A percentile compares a stretch with the other conserved stretches of the same genome.
phyloP scores from a whole-genome alignment of 1,140 invertebrate species.

The Oryzaephilus surinamensis region DNA sequence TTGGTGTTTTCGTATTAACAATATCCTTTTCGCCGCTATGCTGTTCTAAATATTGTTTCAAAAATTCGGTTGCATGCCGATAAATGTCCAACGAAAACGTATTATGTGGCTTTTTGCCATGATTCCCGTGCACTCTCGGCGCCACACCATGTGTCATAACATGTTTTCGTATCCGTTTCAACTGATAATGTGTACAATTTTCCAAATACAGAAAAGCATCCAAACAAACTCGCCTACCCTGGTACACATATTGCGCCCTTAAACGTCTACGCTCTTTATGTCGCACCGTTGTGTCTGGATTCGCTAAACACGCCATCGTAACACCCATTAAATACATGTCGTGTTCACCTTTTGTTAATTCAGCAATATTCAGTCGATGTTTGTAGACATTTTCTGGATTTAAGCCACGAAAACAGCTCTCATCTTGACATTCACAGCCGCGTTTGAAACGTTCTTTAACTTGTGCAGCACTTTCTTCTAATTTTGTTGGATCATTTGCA shows the following conservation, averaged over 20 bases:
- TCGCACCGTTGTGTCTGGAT: slow-evolving; percentile 59
- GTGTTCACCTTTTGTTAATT: slow-evolving; percentile 46
- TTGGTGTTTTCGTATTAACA: slow-evolving; percentile 40
- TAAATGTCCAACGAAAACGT: slow-evolving; percentile 69
- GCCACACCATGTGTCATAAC: slow-evolving; percentile 67
- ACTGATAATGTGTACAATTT: slow-evolving; percentile 69
- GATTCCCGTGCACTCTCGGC: slow-evolving; percentile 64
- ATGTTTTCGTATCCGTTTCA: slow-evolving; percentile 67
- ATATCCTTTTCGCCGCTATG: slow-evolving; percentile 41
- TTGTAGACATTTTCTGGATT: slow-evolving; percentile 63
- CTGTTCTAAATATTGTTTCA: slow-evolving; percentile 58
- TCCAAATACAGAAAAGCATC: slow-evolving; percentile 70
- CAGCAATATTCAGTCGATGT: slow-evolving; percentile 65
- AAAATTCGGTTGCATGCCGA: slow-evolving; percentile 61
- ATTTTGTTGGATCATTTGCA: slow-evolving; percentile 37
- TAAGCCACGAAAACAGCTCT: slow-evolving; percentile 59
- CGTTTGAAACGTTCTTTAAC: slow-evolving; percentile 56
- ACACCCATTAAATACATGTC: slow-evolving; percentile 72
- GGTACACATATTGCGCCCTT: slow-evolving; percentile 62
- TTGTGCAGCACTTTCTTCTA: slow-evolving; percentile 48
- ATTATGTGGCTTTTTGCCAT: slow-evolving; percentile 71
- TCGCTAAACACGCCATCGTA: slow-evolving; percentile 65
- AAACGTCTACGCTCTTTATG: slow-evolving; percentile 61
- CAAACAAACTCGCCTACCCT: slow-evolving; percentile 63
- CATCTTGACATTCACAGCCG: slow-evolving; percentile 66